Evolutionary conservation across 2,888 invertebrate species (phyloP).

Genomic region (Torymus texanus): DNA sequence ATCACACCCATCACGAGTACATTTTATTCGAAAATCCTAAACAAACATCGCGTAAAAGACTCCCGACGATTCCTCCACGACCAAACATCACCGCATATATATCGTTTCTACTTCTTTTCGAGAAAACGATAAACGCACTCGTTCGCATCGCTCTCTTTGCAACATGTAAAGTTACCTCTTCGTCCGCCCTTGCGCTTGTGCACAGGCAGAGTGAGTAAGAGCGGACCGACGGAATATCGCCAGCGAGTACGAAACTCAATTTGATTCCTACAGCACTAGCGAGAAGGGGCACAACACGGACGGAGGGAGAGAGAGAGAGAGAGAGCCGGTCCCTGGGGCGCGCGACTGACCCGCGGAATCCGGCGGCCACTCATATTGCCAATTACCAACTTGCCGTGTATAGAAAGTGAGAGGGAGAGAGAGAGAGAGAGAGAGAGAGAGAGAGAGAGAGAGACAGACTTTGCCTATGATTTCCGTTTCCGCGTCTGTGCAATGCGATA

Average conservation of each 20-base stretch:
- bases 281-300: constrained; percentile 11
- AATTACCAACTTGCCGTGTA: constrained; percentile 72
- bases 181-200: too few species aligned
- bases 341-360: constrained; percentile 74
- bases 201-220: constrained; percentile 2
- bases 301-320: too few species aligned
- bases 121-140: neutral
- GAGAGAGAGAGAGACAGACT: too few species aligned
- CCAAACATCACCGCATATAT: too few species aligned
- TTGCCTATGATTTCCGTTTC: constrained; percentile 57
- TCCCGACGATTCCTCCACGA: too few species aligned
- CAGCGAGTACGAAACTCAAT: constrained; percentile 74
- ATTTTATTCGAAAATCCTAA: too few species aligned
- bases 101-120: neutral
- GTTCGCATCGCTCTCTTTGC: neutral
- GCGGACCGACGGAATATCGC: constrained; percentile 25
- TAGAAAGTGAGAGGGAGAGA: neutral
- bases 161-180: too few species aligned
- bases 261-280: constrained; percentile 69
- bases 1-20: too few species aligned
- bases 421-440: neutral
- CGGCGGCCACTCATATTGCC: constrained; percentile 75
- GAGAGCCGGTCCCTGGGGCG: constrained; percentile 68
- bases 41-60: too few species aligned
- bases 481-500: constrained; percentile 67